Evolutionary conservation across 1,140 invertebrate genomes (phyloP).

Genomic region (Drosophila grimshawi): DNA sequence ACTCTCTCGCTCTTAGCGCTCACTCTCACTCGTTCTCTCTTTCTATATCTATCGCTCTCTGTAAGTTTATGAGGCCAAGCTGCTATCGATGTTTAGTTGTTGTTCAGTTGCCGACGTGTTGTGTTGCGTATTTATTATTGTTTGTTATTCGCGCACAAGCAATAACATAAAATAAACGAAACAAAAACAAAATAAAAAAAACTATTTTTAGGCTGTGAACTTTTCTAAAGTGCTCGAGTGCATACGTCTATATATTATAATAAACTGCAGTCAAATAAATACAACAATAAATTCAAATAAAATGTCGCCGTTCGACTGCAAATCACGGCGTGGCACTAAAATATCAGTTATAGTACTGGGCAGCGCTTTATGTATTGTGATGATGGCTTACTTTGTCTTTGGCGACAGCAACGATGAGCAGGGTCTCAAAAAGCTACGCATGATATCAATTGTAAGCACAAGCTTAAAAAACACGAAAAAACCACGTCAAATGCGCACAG

Average conservation of each 20-base stretch:
- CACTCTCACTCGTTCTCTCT: slow-evolving; percentile 5
- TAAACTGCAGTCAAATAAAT: slow-evolving; percentile 57
- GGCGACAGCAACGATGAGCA: slow-evolving; percentile 83
- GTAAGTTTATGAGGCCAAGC: slow-evolving; percentile 21
- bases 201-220: slow-evolving; percentile 76
- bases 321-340: slow-evolving; percentile 81
- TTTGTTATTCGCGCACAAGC: slow-evolving; percentile 24
- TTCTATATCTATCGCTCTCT: slow-evolving; percentile 20
- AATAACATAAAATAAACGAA: slow-evolving; percentile 38
- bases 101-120: slow-evolving; percentile 64
- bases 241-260: slow-evolving; percentile 17
- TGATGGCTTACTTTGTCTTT: slow-evolving; percentile 84
- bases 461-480: background rate
- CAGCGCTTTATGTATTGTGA: slow-evolving; percentile 74
- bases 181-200: slow-evolving; percentile 69
- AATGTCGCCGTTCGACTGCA: slow-evolving; percentile 73
- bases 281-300: background rate
- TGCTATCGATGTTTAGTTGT: slow-evolving; percentile 15
- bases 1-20: background rate
- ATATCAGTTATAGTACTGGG: slow-evolving; percentile 81
- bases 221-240: slow-evolving; percentile 49
- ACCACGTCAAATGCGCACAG: background rate
- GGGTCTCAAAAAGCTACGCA: slow-evolving; percentile 76
- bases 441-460: slow-evolving; percentile 80
- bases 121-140: slow-evolving; percentile 1